Conservation (phyloP, 2,113 vertebrate genomes). For the Vulpes vulpes region DNA sequence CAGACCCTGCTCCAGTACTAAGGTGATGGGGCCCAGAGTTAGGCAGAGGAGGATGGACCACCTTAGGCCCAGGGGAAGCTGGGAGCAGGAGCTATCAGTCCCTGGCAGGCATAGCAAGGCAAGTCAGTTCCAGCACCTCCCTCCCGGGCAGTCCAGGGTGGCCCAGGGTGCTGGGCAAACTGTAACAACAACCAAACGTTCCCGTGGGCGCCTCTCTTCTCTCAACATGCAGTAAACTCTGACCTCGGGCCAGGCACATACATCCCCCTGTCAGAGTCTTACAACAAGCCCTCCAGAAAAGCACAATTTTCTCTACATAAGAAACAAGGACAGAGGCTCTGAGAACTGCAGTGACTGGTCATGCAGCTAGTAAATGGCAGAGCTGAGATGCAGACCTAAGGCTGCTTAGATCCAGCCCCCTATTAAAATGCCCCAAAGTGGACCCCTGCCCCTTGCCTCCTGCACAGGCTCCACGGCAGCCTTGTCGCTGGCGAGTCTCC, state of each 20-base stretch:
- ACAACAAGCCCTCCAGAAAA: neutral
- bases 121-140: slow-evolving; percentile 64
- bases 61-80: neutral
- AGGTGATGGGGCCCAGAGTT: neutral
- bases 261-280: neutral
- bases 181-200: slow-evolving; percentile 26
- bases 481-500: neutral
- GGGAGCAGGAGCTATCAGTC: neutral
- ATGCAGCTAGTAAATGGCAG: neutral
- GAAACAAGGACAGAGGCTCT: neutral
- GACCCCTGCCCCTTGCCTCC: neutral
- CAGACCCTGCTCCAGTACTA: slow-evolving; percentile 74
- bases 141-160: neutral
- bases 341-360: neutral
- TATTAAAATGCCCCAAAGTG: neutral
- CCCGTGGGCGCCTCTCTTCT: neutral
- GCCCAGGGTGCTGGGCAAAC: neutral
- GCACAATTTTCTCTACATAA: neutral
- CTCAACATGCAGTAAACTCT: neutral
- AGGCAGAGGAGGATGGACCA: neutral
- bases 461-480: neutral
- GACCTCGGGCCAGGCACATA: neutral
- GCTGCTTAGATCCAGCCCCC: neutral
- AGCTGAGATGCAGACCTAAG: neutral
- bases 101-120: neutral